Base-by-base conservation (phyloP, 1,140 invertebrate species). In the Vanessa tameamea region DNA sequence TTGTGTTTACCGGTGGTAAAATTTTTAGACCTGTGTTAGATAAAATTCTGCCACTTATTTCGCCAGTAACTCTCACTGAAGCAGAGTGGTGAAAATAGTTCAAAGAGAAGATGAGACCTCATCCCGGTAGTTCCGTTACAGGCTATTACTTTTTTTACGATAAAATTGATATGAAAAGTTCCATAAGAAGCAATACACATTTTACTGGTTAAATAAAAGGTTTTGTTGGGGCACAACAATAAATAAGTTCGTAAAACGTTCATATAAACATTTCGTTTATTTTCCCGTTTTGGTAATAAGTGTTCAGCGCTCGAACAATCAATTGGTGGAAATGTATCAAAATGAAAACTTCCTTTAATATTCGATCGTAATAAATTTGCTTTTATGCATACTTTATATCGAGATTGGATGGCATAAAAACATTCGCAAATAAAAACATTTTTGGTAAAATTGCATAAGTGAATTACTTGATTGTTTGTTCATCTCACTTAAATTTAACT, bases 201-300 rank as follows among this genome's bases (percentile, higher is more conserved):
- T 81, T 78, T 77, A 76, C 76, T 69, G 69, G 65, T 77, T 74
- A 70, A 72, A 69, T 77, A 69, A 67, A 64, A 65, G 47, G 66
- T 72, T 71, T 51, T 43, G 51, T 50, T 47, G n/a, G 20, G 20
- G 9, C 16, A 26, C 20, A 50, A 71, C 74, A 68, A 66, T 78
- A 82, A 77, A 82, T 82, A 82, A 79, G 23, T 70, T 69, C 37
- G 69, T 72, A 77, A 61, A 78, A 71, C 50, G 64, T 63, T 16
- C 51, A 64, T 68, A 57, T 55, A 66, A 67, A 75, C 66, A 69
- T 69, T 61, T 70, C 67, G 72, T 65, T 53, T 75, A 66, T 73
- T 47, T 55, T 67, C 47, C 53, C 71, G 47, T 73, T 73, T 48
- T 12, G 53, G 53, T 68, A 68, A 69, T 69, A 69, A 69, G 66